Evolutionary conservation across 2,888 invertebrate species (phyloP).

Genomic region (Melanostoma mellinum): DNA sequence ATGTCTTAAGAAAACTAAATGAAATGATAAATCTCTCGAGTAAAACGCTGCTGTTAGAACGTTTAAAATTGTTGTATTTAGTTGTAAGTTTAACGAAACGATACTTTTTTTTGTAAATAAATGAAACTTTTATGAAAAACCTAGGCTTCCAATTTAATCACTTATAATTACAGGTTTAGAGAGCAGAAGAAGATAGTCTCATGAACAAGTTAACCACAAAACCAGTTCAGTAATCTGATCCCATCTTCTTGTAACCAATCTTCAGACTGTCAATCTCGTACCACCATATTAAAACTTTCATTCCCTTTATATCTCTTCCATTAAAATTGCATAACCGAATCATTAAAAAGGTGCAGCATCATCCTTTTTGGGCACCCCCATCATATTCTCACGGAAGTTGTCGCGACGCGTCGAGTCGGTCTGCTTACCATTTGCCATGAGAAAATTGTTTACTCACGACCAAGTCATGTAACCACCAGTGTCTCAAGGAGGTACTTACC

Average conservation of each 20-base stretch:
- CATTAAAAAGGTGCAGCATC: slow-evolving; percentile 11
- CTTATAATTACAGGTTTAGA: too few relatives aligned
- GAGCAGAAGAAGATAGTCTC: too few relatives aligned
- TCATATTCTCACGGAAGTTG: slow-evolving; percentile 56
- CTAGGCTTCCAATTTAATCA: too few relatives aligned
- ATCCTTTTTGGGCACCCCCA: slow-evolving; percentile 48
- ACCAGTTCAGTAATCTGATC: background rate
- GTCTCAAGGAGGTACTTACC: slow-evolving; percentile 20
- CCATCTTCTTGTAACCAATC: background rate
- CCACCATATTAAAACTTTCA: slow-evolving; percentile 14
- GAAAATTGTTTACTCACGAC: slow-evolving; percentile 18
- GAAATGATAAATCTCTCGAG: slow-evolving; percentile 37
- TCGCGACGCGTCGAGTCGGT: background rate
- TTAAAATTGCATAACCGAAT: slow-evolving; percentile 20
- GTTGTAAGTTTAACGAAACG: slow-evolving; percentile 54
- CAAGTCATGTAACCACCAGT: slow-evolving; percentile 23
- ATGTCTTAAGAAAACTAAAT: slow-evolving; percentile 27
- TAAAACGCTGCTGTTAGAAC: slow-evolving; percentile 62
- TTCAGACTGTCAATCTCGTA: background rate
- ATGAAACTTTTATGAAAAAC: slow-evolving; percentile 37
- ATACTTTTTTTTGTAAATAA: slow-evolving; percentile 61
- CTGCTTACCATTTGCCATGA: slow-evolving; percentile 15
- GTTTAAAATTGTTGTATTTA: slow-evolving; percentile 63
- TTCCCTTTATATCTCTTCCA: slow-evolving; percentile 9
- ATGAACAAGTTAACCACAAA: too few relatives aligned